Evolutionary conservation across 92 coral and sea anemone genomes (phyloP), one percentile per base, ranked within the genome.

Genomic region (Parazoanthus swiftii): DNA sequence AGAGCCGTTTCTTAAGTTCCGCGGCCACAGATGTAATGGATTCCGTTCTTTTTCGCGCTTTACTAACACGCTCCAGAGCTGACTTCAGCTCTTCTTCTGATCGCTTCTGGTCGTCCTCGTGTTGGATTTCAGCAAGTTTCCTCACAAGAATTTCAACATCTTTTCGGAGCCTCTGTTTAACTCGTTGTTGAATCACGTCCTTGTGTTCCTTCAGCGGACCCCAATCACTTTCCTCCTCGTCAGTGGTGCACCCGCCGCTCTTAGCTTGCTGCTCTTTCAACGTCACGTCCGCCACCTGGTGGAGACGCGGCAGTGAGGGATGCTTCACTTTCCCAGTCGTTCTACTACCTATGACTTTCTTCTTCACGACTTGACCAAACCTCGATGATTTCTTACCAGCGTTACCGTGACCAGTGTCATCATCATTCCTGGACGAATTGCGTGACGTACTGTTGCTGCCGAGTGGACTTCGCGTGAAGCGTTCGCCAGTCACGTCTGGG

Each of bases 41-140:
- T 56, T 91, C 88, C 76, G 90, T 88, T 50, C 97, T 86, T 67
- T 93, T 92, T 86, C 93, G 94, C 50, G 94, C 93, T 88, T 90
- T 71, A 67, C 91, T 89, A 50, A 90, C 93, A 46, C 97, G 90
- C 74, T 95, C 92, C 77, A 94, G 90, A 9, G 96, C 95, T 68
- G 88, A 95, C 50, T 94, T 91, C 15, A 96, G 86, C 25, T 92
- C 94, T 74, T 94, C 93, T 58, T 97, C 94, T 37, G 94, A 89
- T 43, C 89, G 91, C 50, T 92, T 88, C 85, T 95, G 91, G 82
- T 95, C 94, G 82, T 95, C 98, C 54, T 92, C 93, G 77, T 95
- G 91, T 79, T 97, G 98, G 43, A 95, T 92, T 77, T 97, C 99
- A 1, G 99, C 99, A 63, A 97, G 81, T 86, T 97, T 97, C 21